Conservation (phyloP, 2,888 invertebrate species). For the Chymomyza procnemis region DNA sequence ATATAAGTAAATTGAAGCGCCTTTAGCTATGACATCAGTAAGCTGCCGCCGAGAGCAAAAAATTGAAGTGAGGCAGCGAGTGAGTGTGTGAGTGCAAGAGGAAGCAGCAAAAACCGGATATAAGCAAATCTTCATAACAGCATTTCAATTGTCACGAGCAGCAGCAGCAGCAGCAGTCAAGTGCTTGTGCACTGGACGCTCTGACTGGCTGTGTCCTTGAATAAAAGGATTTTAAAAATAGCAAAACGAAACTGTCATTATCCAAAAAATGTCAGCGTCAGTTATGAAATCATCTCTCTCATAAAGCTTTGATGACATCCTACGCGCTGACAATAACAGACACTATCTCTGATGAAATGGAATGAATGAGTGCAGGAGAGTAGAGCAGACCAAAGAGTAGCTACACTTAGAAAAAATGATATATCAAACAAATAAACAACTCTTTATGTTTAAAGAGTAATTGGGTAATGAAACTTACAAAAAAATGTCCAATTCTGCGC, state of each 20-base stretch:
- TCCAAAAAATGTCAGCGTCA: constrained; percentile 26
- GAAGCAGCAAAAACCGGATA: neutral
- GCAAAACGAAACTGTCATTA: constrained; percentile 41
- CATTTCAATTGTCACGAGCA: neutral
- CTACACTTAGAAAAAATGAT: too few species aligned
- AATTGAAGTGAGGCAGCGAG: too few species aligned
- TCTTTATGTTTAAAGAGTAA: too few species aligned
- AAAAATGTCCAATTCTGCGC: too few species aligned
- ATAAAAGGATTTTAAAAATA: constrained; percentile 18
- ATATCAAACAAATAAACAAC: too few species aligned
- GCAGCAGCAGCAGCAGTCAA: neutral
- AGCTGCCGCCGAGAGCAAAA: neutral
- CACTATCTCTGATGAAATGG: neutral
- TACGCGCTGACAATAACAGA: neutral
- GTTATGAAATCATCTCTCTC: constrained; percentile 32
- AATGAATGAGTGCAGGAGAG: too few species aligned
- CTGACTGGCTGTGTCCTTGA: neutral
- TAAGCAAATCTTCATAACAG: neutral
- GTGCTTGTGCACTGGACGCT: neutral
- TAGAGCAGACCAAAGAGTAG: too few species aligned
- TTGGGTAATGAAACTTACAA: too few species aligned
- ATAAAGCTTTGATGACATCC: neutral
- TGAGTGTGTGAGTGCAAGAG: too few species aligned
- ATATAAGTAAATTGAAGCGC: neutral
- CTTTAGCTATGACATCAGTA: constrained; percentile 1